Conservation (phyloP, 2,888 invertebrate genomes). For the Pharmacophagus antenor region DNA sequence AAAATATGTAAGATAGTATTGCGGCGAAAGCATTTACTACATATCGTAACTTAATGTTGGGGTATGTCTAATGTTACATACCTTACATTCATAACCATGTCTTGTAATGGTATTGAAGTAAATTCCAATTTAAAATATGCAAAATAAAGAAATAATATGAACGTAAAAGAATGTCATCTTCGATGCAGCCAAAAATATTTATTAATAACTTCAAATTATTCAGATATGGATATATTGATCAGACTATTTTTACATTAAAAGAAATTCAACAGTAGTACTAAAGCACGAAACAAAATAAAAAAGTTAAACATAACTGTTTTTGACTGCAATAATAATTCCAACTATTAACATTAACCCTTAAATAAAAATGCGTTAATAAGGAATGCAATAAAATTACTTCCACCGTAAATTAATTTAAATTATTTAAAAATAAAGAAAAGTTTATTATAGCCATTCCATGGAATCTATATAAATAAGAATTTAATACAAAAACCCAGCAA, state of each 20-base stretch:
- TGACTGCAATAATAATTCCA: slow-evolving; percentile 10
- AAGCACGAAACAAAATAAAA: too few species aligned
- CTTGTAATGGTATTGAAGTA: slow-evolving; percentile 18
- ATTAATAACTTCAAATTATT: too few species aligned
- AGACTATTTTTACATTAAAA: not conserved
- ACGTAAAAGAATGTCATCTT: not conserved
- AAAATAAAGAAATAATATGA: slow-evolving; percentile 6
- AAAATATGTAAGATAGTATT: slow-evolving; percentile 42
- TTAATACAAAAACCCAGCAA: slow-evolving; percentile 2
- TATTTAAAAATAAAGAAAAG: not conserved
- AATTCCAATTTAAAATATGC: slow-evolving; percentile 7
- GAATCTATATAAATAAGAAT: slow-evolving; percentile 13
- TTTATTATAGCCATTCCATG: slow-evolving; percentile 7
- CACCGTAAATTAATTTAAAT: slow-evolving; percentile 13
- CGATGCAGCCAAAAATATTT: slow-evolving; percentile 23
- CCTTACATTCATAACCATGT: slow-evolving; percentile 8
- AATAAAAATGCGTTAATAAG: not conserved
- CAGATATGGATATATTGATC: not conserved
- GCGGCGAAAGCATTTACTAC: slow-evolving; percentile 35
- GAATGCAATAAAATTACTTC: not conserved
- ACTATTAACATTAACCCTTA: slow-evolving; percentile 2
- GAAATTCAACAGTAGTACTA: not conserved
- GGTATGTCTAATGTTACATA: slow-evolving; percentile 21
- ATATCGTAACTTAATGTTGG: slow-evolving; percentile 35
- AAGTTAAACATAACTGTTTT: slow-evolving; percentile 9